Base-by-base conservation (phyloP, 1,140 invertebrate species). In the Psilanteris sp. region DNA sequence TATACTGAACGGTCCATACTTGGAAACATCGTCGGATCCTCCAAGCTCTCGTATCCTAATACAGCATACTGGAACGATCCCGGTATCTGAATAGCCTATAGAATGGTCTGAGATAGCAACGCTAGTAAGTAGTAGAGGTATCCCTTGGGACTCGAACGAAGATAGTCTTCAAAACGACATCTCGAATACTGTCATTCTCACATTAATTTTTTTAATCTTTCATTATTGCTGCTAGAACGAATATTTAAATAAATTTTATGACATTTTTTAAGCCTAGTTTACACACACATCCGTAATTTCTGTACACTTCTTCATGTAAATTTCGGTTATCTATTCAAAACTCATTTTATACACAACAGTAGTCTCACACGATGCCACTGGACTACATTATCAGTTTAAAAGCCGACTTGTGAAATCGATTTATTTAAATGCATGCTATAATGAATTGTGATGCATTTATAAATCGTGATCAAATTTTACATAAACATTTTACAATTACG, bases 161-260 rank as follows among this genome's bases (percentile, higher is more conserved):
- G 87, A 88, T 87, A 88, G 85, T 87, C 84, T 87, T 88, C 81
- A 85, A 81, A 82, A 86, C 84, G 82, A 87, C 85, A 85, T 86
- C 81, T 82, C 82, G 82, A 48, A n/a, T n/a, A n/a, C n/a, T n/a
- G 80, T 59, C 83, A 79, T 81, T 71, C 81, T 85, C 81, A 81
- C 64, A 67, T 37, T 68, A 57, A 34, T 68, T 74, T 50, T 37
- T 54, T 43, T 43, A 50, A 37, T 46, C 48, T 48, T 31, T 36
- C 43, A 43, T 62, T 43, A 68, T 62, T 75, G 37, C 36, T 37
- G 10, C 3, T 16, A 41, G 11, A 26, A 36, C 20, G 46, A 36
- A 41, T 39, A 41, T 55, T 26, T 13, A 18, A 44, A 14, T 18
- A 37, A 70, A 52, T 54, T 70, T 32, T 6, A 1, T n/a, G 9